Evolutionary conservation across 2,113 vertebrate genomes (phyloP).

Genomic region (Sus scrofa): DNA sequence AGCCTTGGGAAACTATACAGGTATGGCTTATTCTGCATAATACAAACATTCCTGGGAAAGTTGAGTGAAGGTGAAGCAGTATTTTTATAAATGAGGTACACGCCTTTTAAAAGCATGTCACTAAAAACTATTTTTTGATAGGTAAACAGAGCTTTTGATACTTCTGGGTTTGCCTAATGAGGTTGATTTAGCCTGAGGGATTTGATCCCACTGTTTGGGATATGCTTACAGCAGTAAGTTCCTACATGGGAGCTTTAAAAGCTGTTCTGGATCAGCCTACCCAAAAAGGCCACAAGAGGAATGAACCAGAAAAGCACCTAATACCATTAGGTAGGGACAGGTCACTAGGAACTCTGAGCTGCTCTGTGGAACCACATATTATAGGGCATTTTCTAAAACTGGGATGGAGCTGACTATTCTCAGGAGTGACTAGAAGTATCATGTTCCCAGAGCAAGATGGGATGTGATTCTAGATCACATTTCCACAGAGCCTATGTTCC

Average conservation of each 20-base stretch:
- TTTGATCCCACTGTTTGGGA: neutral
- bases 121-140: neutral
- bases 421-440: neutral
- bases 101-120: slow-evolving; percentile 44
- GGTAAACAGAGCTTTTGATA: slow-evolving; percentile 26
- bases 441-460: neutral
- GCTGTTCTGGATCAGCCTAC: neutral
- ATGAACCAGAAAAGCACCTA: neutral
- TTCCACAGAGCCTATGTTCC: neutral
- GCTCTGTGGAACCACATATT: neutral
- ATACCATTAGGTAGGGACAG: neutral
- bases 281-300: neutral
- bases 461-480: neutral
- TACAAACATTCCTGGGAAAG: neutral
- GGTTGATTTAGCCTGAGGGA: slow-evolving; percentile 18
- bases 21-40: slow-evolving; percentile 1
- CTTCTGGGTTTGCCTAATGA: neutral
- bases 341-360: neutral
- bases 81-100: neutral
- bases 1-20: neutral
- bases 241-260: neutral
- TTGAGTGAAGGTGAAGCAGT: neutral
- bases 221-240: neutral
- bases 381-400: neutral
- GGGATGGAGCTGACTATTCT: neutral